Conservation (phyloP, 2,113 vertebrate species). For the Okapia johnstoni region DNA sequence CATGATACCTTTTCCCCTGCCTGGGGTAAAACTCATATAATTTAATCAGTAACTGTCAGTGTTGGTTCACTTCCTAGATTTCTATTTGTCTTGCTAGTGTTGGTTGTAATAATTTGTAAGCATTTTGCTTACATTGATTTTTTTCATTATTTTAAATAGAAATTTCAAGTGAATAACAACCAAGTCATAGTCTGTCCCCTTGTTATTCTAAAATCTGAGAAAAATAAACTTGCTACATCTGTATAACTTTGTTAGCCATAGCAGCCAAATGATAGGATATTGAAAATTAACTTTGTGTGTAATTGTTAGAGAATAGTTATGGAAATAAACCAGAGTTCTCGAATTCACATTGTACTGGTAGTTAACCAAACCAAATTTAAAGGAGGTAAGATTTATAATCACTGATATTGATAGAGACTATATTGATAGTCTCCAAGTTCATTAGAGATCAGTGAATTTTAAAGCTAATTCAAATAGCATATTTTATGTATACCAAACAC, state of each 20-base stretch:
- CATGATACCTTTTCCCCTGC: neutral
- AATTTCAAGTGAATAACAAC: neutral
- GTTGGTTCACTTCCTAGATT: neutral
- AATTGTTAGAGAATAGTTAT: neutral
- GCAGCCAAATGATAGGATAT: neutral
- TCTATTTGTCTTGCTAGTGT: neutral
- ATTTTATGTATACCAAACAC: neutral
- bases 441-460: neutral
- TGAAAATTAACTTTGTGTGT: neutral
- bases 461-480: neutral
- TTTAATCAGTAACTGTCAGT: neutral
- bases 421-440: neutral
- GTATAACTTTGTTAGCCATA: neutral
- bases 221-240: neutral
- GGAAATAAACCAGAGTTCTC: neutral
- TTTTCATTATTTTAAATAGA: constrained; percentile 16
- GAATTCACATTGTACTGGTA: neutral
- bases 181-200: neutral
- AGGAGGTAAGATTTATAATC: neutral
- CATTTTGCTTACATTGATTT: neutral
- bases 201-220: neutral
- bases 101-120: neutral
- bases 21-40: neutral
- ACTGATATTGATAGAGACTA: neutral
- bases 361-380: neutral